Evolutionary conservation across 2,888 invertebrate genomes (phyloP).

Genomic region (Hanleya hanleyi): DNA sequence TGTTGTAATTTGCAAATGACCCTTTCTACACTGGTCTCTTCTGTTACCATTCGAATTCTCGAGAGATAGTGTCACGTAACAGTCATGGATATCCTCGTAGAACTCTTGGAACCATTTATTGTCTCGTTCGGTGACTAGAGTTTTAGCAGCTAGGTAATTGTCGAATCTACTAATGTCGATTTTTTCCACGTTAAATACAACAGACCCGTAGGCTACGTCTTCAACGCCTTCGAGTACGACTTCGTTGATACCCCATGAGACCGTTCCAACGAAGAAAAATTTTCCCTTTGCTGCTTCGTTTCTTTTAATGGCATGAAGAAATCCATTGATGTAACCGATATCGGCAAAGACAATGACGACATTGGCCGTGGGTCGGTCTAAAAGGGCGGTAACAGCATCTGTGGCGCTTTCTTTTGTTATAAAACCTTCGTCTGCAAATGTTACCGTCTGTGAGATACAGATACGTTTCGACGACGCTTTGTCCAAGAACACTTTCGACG

Average conservation of each 20-base stretch:
- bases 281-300: conserved; percentile 44
- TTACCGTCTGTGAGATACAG: conserved; percentile 62
- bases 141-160: conserved; percentile 54
- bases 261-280: conserved; percentile 56
- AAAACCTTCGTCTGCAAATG: conserved; percentile 48
- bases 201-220: conserved; percentile 40
- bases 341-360: conserved; percentile 64
- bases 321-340: conserved; percentile 48
- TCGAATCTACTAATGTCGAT: conserved; percentile 59
- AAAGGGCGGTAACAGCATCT: conserved; percentile 47
- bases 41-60: neutral
- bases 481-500: conserved; percentile 45
- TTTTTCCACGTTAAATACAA: conserved; percentile 57
- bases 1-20: conserved; percentile 35
- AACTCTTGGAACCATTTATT: conserved; percentile 75
- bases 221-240: neutral
- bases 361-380: conserved; percentile 61
- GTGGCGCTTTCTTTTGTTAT: conserved; percentile 55
- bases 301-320: conserved; percentile 53
- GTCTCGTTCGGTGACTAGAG: conserved; percentile 61
- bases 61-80: conserved; percentile 57
- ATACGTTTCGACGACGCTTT: conserved; percentile 47
- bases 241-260: conserved; percentile 53
- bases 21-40: neutral
- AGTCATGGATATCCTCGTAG: conserved; percentile 72